Evolutionary conservation across 2,113 vertebrate genomes (phyloP).

Genomic region (Mixornis gularis): DNA sequence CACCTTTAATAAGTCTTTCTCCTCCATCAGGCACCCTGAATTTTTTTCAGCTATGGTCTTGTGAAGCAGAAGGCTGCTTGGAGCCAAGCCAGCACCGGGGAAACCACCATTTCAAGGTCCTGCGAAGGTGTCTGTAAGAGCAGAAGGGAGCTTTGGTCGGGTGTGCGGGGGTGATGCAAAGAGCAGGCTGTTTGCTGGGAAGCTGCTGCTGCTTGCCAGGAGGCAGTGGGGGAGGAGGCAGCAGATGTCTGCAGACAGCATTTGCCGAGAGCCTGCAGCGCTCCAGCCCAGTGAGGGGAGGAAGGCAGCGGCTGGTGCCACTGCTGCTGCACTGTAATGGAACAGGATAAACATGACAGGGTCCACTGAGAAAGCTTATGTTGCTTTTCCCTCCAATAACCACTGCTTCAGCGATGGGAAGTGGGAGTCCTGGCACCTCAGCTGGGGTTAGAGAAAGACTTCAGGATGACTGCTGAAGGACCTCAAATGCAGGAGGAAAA

Average conservation of each 20-base stretch:
- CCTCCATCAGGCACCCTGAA: neutral
- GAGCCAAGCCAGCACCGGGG: neutral
- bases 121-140: slow-evolving; percentile 7
- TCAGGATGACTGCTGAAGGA: neutral
- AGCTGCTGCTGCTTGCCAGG: slow-evolving; percentile 36
- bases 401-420: rapidly evolving
- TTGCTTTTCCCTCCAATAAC: neutral
- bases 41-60: neutral
- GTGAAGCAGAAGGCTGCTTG: slow-evolving; percentile 10
- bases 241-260: slow-evolving; percentile 53
- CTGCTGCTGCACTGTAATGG: neutral
- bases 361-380: neutral
- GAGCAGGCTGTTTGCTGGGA: slow-evolving; percentile 36
- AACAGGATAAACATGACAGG: neutral
- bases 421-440: neutral
- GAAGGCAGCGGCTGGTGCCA: slow-evolving; percentile 11
- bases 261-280: neutral
- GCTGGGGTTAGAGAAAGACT: neutral
- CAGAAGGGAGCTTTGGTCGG: slow-evolving; percentile 2
- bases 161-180: neutral
- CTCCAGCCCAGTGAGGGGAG: neutral
- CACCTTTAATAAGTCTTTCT: slow-evolving; percentile 14
- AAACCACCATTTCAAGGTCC: slow-evolving; percentile 44
- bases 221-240: slow-evolving; percentile 44
- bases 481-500: neutral